These are phyloP conservation scores for Clistopyga incitator DNA, from an alignment of 2,888 invertebrate species.

Conservation along the genomic window DNA sequence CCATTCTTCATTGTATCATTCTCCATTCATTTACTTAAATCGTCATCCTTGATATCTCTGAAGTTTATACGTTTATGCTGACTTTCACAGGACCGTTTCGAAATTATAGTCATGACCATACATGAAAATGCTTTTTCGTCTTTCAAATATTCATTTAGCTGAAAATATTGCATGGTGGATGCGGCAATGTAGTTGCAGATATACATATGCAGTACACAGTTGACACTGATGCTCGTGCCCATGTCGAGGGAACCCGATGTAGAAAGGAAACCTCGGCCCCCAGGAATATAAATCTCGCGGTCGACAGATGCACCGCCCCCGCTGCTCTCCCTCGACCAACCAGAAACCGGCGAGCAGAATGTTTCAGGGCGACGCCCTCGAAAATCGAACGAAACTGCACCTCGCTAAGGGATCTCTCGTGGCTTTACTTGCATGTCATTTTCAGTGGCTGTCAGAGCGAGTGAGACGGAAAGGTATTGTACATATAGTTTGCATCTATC, in stretches of 20 bases:
- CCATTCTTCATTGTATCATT: neutral
- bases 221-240: neutral
- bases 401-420: slow-evolving; percentile 26
- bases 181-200: neutral
- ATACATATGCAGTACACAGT: neutral
- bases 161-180: neutral
- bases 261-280: slow-evolving; percentile 54
- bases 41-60: neutral
- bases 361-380: slow-evolving; percentile 82
- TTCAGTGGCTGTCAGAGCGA: slow-evolving; percentile 2
- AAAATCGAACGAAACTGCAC: slow-evolving; percentile 68
- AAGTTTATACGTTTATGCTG: neutral
- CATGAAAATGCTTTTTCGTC: neutral
- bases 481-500: neutral
- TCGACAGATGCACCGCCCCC: slow-evolving; percentile 83
- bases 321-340: slow-evolving; percentile 80
- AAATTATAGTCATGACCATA: neutral
- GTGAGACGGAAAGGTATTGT: neutral
- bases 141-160: neutral
- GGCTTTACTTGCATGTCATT: slow-evolving; percentile 79
- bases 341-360: slow-evolving; percentile 77
- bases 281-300: slow-evolving; percentile 81
- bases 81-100: neutral
- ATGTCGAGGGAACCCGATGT: slow-evolving; percentile 24
- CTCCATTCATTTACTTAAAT: no score